Conservation (phyloP, 2,113 vertebrate species). For the Telmatochromis sp. region DNA sequence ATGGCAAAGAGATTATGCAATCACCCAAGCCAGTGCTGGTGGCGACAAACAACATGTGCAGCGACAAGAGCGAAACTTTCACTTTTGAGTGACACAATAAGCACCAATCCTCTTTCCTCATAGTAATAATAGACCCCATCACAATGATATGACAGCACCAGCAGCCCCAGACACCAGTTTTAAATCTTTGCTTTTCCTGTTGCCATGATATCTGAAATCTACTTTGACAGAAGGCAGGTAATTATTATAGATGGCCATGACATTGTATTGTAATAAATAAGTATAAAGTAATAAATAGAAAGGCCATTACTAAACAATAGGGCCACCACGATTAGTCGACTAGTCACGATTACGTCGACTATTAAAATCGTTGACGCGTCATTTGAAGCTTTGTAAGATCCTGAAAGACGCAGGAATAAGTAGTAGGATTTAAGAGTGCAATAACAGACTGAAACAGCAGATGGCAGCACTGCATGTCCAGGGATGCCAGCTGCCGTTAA, state of each 20-base stretch:
- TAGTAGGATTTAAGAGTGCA: background rate
- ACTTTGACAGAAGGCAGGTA: background rate
- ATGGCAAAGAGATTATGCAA: background rate
- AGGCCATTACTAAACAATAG: background rate
- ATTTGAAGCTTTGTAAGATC: accelerated
- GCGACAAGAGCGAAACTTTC: background rate
- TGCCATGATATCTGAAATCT: background rate
- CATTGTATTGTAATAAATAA: background rate
- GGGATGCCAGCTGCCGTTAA: background rate
- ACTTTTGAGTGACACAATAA: background rate
- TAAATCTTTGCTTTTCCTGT: background rate
- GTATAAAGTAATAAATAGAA: accelerated
- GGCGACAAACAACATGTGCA: background rate
- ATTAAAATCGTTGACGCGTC: accelerated
- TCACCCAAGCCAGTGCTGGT: background rate
- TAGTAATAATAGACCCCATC: background rate
- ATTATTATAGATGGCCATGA: background rate
- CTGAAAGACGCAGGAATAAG: accelerated
- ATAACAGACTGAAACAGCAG: background rate
- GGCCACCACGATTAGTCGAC: background rate
- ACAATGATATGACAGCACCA: background rate
- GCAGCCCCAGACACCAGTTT: background rate
- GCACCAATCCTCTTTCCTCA: background rate
- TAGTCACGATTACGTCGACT: accelerated
- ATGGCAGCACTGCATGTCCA: background rate